phyloP scores from a whole-genome alignment of 2,113 vertebrate genomes.

The Eonycteris spelaea region DNA sequence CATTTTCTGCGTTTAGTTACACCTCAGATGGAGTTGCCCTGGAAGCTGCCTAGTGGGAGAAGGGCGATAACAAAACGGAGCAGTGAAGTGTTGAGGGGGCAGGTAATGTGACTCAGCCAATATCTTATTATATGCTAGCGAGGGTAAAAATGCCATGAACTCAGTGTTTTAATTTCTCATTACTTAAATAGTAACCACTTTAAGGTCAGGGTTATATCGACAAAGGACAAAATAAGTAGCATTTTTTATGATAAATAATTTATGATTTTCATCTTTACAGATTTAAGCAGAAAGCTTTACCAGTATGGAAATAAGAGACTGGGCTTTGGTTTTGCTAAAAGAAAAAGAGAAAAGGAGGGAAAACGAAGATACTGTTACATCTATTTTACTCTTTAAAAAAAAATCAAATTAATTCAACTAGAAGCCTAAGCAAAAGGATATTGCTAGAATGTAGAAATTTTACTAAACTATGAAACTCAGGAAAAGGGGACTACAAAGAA shows the following conservation, averaged over 20 bases:
- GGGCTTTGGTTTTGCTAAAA: constrained; percentile 47
- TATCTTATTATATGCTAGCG: not conserved
- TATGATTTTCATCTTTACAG: not conserved
- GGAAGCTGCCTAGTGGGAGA: not conserved
- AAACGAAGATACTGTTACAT: not conserved
- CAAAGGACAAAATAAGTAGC: not conserved
- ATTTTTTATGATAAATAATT: not conserved
- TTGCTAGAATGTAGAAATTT: not conserved
- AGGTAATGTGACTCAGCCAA: not conserved
- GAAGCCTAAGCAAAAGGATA: not conserved
- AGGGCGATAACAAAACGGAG: not conserved
- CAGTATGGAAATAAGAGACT: not conserved
- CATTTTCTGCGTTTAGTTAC: not conserved
- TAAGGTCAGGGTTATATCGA: not conserved
- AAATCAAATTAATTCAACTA: not conserved
- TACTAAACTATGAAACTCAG: not conserved
- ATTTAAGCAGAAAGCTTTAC: not conserved
- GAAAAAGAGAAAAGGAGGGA: not conserved
- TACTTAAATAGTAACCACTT: constrained; percentile 25
- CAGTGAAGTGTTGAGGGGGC: not conserved
- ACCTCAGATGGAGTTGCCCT: not conserved
- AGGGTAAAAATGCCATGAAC: not conserved
- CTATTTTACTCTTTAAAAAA: not conserved
- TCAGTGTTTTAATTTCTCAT: not conserved
- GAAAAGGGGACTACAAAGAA: not conserved